Evolutionary conservation across 1,140 invertebrate genomes (phyloP).

Genomic region (Platyura marginata): DNA sequence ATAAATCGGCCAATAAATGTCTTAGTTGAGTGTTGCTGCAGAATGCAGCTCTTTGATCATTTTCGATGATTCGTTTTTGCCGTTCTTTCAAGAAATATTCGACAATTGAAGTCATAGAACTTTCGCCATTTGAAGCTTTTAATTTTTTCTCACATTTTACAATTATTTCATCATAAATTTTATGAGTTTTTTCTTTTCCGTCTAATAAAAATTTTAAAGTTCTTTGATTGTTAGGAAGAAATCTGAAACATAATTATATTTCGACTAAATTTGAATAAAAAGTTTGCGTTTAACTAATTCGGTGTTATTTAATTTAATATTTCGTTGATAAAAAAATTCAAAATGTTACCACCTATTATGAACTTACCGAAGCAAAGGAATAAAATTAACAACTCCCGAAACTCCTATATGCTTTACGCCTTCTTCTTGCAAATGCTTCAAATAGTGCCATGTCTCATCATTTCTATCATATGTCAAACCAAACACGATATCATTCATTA

Average conservation of each 20-base stretch:
- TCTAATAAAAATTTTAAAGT: conserved; percentile 36
- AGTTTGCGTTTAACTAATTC: too few relatives aligned
- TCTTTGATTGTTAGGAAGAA: conserved; percentile 34
- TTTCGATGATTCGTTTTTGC: conserved; percentile 25
- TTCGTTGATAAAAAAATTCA: too few relatives aligned
- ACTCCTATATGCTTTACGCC: conserved; percentile 61
- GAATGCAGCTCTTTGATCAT: conserved; percentile 26
- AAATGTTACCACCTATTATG: too few relatives aligned
- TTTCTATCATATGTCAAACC: conserved; percentile 44
- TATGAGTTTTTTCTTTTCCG: conserved; percentile 51
- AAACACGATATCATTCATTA: conserved; percentile 57
- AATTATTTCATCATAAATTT: conserved; percentile 47
- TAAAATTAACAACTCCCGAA: conserved; percentile 61
- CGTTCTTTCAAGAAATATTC: conserved; percentile 49
- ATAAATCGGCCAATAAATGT: conserved; percentile 68
- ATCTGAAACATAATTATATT: too few relatives aligned
- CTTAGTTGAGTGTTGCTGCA: conserved; percentile 44
- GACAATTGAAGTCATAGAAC: conserved; percentile 38
- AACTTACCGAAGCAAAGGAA: conserved; percentile 61
- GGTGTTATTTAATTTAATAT: too few relatives aligned
- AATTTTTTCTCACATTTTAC: conserved; percentile 26
- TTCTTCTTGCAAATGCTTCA: conserved; percentile 55
- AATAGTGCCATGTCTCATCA: conserved; percentile 52
- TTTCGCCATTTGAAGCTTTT: conserved; percentile 1
- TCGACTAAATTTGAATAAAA: too few relatives aligned